A percentile compares a stretch with the other conserved stretches of the same genome.
phyloP scores from a whole-genome alignment of 2,888 invertebrate genomes.

The Ophion ellenae region DNA sequence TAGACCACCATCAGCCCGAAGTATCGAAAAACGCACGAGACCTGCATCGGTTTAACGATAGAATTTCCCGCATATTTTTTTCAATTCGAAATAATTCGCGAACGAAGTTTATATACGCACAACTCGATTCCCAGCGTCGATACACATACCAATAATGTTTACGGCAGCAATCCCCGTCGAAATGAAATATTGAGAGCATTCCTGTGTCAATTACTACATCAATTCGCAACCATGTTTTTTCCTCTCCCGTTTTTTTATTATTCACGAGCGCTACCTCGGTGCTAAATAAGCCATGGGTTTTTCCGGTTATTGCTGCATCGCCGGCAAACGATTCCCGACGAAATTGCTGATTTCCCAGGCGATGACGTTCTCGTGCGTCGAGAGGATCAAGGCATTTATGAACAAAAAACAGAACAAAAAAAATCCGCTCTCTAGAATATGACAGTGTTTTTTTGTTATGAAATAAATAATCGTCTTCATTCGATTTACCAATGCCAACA shows the following conservation, averaged over 20 bases:
- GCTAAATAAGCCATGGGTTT: conserved; percentile 52
- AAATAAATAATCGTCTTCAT: conserved; percentile 58
- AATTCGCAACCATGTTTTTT: conserved; percentile 29
- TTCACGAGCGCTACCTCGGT: conserved; percentile 28
- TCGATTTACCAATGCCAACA: conserved; percentile 6
- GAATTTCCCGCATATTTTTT: neutral
- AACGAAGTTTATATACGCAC: neutral
- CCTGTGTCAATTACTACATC: conserved; percentile 27
- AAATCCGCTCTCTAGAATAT: conserved; percentile 12
- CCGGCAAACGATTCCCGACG: conserved; percentile 22
- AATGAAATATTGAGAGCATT: conserved; percentile 37
- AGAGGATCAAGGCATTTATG: conserved; percentile 12
- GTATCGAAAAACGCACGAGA: neutral
- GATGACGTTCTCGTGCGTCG: conserved; percentile 26
- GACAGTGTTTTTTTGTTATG: conserved; percentile 29
- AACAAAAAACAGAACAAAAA: conserved; percentile 9
- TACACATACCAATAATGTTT: neutral
- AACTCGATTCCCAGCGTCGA: neutral
- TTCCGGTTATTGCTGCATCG: conserved; percentile 21
- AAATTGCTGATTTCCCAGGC: conserved; percentile 61
- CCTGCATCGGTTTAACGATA: neutral
- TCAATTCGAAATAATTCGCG: neutral
- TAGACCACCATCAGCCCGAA: neutral
- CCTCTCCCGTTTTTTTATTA: conserved; percentile 20
- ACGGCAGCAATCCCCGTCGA: conserved; percentile 2